Conservation (phyloP, 2,113 vertebrate species). For the Murina feae region DNA sequence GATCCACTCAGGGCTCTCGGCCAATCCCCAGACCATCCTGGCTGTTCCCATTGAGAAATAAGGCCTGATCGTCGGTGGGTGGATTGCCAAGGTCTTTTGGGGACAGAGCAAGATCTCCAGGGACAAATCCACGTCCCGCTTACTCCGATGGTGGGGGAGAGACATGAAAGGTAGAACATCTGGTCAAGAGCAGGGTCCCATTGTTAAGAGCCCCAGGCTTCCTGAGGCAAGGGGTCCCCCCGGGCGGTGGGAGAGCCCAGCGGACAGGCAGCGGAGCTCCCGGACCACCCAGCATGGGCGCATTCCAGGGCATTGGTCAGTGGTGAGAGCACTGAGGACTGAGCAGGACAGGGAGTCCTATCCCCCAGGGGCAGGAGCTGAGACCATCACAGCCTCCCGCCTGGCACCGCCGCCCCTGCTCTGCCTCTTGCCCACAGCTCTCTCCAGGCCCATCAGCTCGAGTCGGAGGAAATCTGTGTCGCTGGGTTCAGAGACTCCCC, state of each 20-base stretch:
- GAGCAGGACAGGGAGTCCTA: not conserved
- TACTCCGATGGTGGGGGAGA: not conserved
- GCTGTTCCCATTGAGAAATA: not conserved
- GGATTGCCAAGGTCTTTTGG: not conserved
- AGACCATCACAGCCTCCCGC: not conserved
- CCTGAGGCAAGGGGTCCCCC: not conserved
- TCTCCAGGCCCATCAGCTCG: slow-evolving; percentile 40
- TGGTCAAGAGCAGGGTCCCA: not conserved
- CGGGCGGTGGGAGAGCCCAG: not conserved
- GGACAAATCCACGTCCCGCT: not conserved
- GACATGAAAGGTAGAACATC: not conserved
- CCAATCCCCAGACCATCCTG: not conserved
- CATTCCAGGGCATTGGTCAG: not conserved
- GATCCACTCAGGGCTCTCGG: not conserved
- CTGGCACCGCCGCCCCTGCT: accelerated
- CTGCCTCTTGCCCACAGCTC: not conserved
- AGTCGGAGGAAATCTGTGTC: slow-evolving; percentile 71
- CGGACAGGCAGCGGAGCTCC: not conserved
- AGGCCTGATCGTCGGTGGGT: not conserved
- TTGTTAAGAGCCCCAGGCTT: not conserved
- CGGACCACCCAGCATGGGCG: not conserved
- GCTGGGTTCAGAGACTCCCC: not conserved
- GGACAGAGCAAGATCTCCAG: not conserved
- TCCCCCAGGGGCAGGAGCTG: not conserved
- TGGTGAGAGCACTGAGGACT: not conserved